These are phyloP conservation scores for Bradysia coprophila DNA, from an alignment of 1,140 invertebrate genomes.

Conservation along the genomic window DNA sequence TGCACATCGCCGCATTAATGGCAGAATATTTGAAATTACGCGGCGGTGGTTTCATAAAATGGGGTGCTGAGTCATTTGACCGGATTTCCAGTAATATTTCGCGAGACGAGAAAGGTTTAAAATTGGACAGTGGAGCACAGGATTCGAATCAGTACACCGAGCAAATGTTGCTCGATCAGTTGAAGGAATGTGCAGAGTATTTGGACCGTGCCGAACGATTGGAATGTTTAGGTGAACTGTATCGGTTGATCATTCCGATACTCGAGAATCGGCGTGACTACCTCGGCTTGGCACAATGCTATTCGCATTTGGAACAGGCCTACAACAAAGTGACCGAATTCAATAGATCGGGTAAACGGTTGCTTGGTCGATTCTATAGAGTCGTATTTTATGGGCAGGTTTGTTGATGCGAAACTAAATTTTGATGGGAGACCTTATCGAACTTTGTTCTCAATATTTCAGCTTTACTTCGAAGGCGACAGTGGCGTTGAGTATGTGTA, in stretches of 20 bases:
- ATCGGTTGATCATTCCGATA: constrained; percentile 77
- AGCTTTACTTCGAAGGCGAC: constrained; percentile 82
- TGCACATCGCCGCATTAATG: constrained; percentile 82
- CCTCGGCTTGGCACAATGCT: constrained; percentile 49
- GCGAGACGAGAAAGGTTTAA: constrained; percentile 60
- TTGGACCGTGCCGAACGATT: constrained; percentile 78
- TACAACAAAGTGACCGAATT: constrained; percentile 75
- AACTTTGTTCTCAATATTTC: constrained; percentile 4
- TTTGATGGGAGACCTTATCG: background rate
- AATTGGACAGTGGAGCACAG: constrained; percentile 63
- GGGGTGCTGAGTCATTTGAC: constrained; percentile 68
- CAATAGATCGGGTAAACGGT: constrained; percentile 61
- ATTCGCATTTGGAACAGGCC: constrained; percentile 61
- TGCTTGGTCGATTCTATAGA: constrained; percentile 79
- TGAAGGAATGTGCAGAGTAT: constrained; percentile 62
- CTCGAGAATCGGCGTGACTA: constrained; percentile 74
- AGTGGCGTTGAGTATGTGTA: constrained; percentile 84
- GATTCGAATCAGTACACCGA: constrained; percentile 84
- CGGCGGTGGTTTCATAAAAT: constrained; percentile 38
- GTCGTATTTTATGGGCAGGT: constrained; percentile 67
- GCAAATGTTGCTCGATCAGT: constrained; percentile 59
- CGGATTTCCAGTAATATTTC: constrained; percentile 76
- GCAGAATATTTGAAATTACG: constrained; percentile 78
- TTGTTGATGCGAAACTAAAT: background rate
- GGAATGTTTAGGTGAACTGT: constrained; percentile 76